Base-by-base conservation (phyloP, 2,888 invertebrate species). In the Hedya salicella region DNA sequence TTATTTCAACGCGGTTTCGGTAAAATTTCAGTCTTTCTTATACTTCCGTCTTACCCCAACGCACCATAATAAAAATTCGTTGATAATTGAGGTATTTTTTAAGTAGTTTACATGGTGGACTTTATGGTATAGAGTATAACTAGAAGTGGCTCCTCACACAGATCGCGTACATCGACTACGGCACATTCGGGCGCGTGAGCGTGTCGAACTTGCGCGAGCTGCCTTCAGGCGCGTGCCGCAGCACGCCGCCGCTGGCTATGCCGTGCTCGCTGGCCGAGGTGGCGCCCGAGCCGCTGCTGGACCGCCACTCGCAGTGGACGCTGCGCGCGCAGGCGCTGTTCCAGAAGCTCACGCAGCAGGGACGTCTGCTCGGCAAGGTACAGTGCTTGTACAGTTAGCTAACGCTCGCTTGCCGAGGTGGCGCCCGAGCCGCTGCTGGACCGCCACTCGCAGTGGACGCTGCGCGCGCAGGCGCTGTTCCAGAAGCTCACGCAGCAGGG, bases 111-210 rank as follows among this genome's bases (percentile, higher is more conserved):
- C 9, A 36, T 11, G 11, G 36, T 36, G 9, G 11, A 36, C 13
- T 36, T 36, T 36, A 36, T 36, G 6, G 32, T 11, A 36, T 11
- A 11, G 2, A 9, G 36, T 36, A 1, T 32, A 11, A 36, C 36
- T 13, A 36, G 9, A 2, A 36, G 36, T 62, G 65, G 30, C 64
- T 67, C 30, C 50, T 68, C 50, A 52, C 32, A 13, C 81, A 95
- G 94, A 94, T 97, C 3, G 91, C 94, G 59, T 97, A 95, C 80
- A 94, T 98, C 57, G 98, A 98, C 88, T 96, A 94, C 82, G 98
- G 98, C 14, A 94, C 94, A 73, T 88, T 81, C 16, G 93, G 86
- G 0, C 84, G 87, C 46, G 85, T 95, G 36, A 77, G 81, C 57
- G 71, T 80, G 57, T 76, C 85, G 54, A 90, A 92, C 66, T 71